These are phyloP conservation scores for Tridacna crocea DNA, from an alignment of 2,888 invertebrate species.

Conservation along the genomic window DNA sequence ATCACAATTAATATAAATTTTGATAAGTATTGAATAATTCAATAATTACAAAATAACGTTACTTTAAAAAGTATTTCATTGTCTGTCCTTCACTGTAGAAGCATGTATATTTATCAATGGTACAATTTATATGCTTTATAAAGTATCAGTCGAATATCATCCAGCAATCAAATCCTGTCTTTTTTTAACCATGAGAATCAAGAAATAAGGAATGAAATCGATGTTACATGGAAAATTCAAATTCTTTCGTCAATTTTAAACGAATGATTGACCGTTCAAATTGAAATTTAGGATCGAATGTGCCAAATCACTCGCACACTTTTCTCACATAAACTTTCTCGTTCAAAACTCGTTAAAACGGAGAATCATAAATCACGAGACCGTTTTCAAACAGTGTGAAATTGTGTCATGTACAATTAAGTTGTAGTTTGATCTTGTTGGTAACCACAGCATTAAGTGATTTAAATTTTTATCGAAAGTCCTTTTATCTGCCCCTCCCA, in stretches of 20 bases:
- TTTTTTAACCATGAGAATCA: no score
- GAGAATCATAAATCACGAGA: constrained; percentile 48
- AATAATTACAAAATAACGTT: no score
- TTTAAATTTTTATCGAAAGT: constrained; percentile 35
- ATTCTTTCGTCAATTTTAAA: neutral
- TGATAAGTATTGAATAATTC: no score
- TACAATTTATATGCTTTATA: no score
- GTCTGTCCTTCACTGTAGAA: no score
- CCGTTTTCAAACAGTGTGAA: constrained; percentile 39
- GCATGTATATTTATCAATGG: no score
- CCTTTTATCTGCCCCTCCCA: constrained; percentile 59
- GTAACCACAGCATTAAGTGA: constrained; percentile 37
- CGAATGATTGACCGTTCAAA: neutral
- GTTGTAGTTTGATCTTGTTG: constrained; percentile 38
- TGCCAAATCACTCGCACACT: constrained; percentile 34
- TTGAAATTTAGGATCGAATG: neutral
- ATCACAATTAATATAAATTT: no score
- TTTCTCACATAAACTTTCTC: constrained; percentile 51
- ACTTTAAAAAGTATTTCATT: no score
- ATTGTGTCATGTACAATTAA: constrained; percentile 60
- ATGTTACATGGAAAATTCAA: no score
- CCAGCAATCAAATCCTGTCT: no score
- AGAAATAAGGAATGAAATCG: no score
- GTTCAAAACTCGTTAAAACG: constrained; percentile 9
- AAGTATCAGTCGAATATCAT: no score